phyloP scores from a whole-genome alignment of 2,888 invertebrate species.

The Bedellia somnulentella region DNA sequence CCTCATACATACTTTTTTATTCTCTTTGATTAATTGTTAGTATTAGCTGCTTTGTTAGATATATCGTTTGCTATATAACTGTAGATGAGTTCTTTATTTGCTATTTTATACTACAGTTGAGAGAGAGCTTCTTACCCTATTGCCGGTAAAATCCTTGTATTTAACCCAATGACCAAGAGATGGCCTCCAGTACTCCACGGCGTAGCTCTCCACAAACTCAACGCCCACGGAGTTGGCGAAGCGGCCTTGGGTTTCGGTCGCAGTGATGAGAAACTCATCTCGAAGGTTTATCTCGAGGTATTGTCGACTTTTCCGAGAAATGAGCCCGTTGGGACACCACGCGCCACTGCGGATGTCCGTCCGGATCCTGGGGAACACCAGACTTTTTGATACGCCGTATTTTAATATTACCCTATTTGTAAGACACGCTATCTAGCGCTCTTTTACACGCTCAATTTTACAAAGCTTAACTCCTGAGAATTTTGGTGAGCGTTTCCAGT shows the following conservation, averaged over 20 bases:
- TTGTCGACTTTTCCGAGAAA: conserved; percentile 75
- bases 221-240: conserved; percentile 90
- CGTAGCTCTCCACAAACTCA: conserved; percentile 83
- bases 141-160: conserved; percentile 77
- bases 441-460: no score
- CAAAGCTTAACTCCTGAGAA: no score
- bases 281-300: conserved; percentile 81
- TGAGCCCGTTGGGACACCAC: conserved; percentile 87
- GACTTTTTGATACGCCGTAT: neutral
- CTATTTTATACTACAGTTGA: no score
- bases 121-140: no score
- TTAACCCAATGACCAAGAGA: conserved; percentile 72
- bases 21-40: no score
- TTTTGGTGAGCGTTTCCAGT: no score
- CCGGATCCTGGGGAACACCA: conserved; percentile 66
- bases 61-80: no score
- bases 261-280: conserved; percentile 76
- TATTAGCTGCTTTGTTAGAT: no score
- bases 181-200: conserved; percentile 79
- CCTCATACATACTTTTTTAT: no score
- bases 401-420: no score
- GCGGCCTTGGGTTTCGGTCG: conserved; percentile 86
- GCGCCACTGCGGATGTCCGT: conserved; percentile 88
- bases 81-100: no score
- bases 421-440: no score